Evolutionary conservation across 2,797 vertebrate genomes (phyloP).

Genomic region (Microctenopoma stevenorrisi): DNA sequence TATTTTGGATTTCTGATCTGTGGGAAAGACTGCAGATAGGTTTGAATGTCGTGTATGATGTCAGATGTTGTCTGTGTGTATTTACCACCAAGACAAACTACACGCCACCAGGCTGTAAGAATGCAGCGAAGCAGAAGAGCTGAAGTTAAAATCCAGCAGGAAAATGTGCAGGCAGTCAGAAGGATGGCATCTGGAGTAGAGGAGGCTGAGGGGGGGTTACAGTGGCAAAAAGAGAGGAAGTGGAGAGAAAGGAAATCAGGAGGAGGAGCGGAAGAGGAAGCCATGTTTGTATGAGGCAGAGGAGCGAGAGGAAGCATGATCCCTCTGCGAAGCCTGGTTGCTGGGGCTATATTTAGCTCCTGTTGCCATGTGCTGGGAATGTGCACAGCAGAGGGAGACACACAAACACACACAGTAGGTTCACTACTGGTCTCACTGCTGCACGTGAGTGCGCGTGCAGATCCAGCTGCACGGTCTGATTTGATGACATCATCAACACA

Average conservation of each 20-base stretch:
- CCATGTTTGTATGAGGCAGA: constrained; percentile 37
- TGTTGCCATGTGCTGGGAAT: constrained; percentile 84
- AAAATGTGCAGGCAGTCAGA: not conserved
- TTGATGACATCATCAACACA: not conserved
- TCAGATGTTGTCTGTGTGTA: too few relatives aligned
- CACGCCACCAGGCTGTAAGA: too few relatives aligned
- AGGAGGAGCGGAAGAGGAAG: constrained; percentile 3
- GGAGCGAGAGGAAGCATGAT: constrained; percentile 74
- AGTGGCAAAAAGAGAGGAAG: not conserved
- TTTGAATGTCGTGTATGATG: too few relatives aligned
- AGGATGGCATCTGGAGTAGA: not conserved
- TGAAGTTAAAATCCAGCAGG: not conserved
- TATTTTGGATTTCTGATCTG: too few relatives aligned
- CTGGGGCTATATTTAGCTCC: constrained; percentile 82
- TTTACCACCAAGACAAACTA: too few relatives aligned
- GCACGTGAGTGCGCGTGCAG: constrained; percentile 14
- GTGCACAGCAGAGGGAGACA: constrained; percentile 54
- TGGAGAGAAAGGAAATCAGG: not conserved
- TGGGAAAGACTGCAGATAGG: too few relatives aligned
- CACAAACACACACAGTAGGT: constrained; percentile 25
- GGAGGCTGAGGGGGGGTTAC: not conserved
- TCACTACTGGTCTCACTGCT: constrained; percentile 23
- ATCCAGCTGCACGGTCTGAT: not conserved
- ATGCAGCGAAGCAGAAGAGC: not conserved
- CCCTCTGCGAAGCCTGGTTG: constrained; percentile 71